phyloP scores from a whole-genome alignment of 1,140 invertebrate species.

The Heliconius hewitsoni region DNA sequence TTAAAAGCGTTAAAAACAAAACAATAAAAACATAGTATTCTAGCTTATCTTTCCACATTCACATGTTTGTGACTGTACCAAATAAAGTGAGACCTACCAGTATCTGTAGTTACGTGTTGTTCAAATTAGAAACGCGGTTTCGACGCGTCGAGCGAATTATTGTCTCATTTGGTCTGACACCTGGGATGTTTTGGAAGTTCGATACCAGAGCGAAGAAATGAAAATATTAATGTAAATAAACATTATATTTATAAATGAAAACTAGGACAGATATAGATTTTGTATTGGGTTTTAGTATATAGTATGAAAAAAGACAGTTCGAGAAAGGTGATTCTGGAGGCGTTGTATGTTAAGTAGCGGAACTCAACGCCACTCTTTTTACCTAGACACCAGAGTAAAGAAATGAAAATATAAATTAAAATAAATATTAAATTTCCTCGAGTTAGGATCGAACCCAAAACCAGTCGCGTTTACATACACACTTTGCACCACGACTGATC shows the following conservation, averaged over 20 bases:
- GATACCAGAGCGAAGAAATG: no score
- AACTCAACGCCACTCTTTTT: no score
- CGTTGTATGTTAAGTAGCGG: no score
- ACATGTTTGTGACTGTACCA: background rate
- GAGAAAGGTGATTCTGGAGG: no score
- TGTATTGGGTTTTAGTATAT: background rate
- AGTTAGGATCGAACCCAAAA: no score
- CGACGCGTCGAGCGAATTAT: slow-evolving; percentile 3
- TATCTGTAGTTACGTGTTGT: slow-evolving; percentile 9
- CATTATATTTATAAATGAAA: background rate
- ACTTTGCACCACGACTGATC: no score
- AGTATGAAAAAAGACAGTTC: no score
- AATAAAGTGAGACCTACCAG: background rate
- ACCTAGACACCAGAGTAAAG: no score
- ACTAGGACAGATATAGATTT: background rate
- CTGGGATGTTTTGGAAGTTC: background rate
- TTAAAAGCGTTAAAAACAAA: background rate
- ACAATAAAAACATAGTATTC: background rate
- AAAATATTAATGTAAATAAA: no score
- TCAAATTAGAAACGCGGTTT: slow-evolving; percentile 7
- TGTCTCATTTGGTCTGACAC: background rate
- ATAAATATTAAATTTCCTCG: no score
- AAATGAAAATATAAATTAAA: no score
- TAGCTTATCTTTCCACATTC: background rate
- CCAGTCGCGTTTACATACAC: no score